These are phyloP conservation scores for Urocolius indicus DNA, from an alignment of 2,113 vertebrate species.

Conservation along the genomic window DNA sequence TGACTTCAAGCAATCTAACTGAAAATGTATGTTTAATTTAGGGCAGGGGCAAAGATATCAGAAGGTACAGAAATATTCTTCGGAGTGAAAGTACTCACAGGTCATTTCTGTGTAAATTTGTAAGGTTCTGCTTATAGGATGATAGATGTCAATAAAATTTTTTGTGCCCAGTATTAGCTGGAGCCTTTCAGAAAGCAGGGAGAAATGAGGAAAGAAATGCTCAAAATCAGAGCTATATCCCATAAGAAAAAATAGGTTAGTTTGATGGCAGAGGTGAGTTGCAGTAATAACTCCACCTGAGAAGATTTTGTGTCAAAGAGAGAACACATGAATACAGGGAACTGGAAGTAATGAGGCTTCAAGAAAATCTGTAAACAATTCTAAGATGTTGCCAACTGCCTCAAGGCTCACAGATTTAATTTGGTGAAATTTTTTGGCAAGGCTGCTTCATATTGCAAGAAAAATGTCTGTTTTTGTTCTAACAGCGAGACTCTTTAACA, in stretches of 20 bases:
- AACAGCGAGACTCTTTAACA: background rate
- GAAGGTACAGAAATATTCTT: background rate
- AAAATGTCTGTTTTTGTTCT: background rate
- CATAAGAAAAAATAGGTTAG: background rate
- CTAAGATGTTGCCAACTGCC: background rate
- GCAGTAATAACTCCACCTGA: background rate
- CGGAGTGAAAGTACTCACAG: background rate
- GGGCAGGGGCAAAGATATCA: background rate
- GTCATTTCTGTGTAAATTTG: background rate
- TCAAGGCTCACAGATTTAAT: background rate
- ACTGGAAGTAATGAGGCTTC: background rate
- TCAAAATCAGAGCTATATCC: background rate
- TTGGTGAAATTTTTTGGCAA: background rate
- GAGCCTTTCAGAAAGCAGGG: background rate
- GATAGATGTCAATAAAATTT: background rate
- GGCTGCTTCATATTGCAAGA: background rate
- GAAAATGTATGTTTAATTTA: background rate
- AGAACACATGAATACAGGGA: background rate
- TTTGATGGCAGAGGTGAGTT: background rate
- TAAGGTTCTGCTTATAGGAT: background rate
- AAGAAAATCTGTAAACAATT: background rate
- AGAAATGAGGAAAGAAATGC: background rate
- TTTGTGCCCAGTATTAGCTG: background rate
- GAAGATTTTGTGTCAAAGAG: background rate
- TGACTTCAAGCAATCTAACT: background rate